phyloP scores from a whole-genome alignment of 2,888 invertebrate species.

The Cerceris rybyensis region DNA sequence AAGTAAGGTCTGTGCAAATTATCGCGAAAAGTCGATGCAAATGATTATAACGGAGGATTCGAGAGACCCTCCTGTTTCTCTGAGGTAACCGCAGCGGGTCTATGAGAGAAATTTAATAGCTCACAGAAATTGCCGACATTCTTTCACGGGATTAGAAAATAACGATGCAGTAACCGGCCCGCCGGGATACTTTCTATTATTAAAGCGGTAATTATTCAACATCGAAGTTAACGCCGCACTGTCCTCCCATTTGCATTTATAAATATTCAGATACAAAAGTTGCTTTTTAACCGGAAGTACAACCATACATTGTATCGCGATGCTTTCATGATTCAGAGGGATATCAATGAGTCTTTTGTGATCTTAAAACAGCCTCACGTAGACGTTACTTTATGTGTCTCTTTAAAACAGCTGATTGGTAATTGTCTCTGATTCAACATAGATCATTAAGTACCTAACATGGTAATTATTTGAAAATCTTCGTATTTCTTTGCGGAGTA shows the following conservation, averaged over 20 bases:
- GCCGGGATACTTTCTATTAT: slow-evolving; percentile 62
- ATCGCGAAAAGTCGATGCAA: neutral
- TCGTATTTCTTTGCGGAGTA: too few relatives aligned
- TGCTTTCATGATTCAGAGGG: neutral
- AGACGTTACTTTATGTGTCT: too few relatives aligned
- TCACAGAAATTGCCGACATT: slow-evolving; percentile 64
- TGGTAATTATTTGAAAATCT: too few relatives aligned
- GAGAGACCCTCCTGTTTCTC: slow-evolving; percentile 32
- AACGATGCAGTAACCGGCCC: slow-evolving; percentile 63
- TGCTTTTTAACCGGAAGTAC: too few relatives aligned
- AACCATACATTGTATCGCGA: neutral
- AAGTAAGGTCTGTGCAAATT: neutral
- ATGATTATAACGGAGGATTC: slow-evolving; percentile 22
- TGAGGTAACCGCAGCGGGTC: slow-evolving; percentile 28
- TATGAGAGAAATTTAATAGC: slow-evolving; percentile 75
- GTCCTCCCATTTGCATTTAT: neutral
- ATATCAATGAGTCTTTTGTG: too few relatives aligned
- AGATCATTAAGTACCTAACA: too few relatives aligned
- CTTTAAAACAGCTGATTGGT: too few relatives aligned
- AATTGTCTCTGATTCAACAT: too few relatives aligned
- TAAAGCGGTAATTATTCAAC: slow-evolving; percentile 33
- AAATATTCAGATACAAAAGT: too few relatives aligned
- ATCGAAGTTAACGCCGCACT: slow-evolving; percentile 3
- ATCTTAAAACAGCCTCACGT: too few relatives aligned
- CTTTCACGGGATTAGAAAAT: slow-evolving; percentile 67